Evolutionary conservation across 53 echinoderm and acorn worm species (phyloP).

Genomic region (Echinarachnius parma): DNA sequence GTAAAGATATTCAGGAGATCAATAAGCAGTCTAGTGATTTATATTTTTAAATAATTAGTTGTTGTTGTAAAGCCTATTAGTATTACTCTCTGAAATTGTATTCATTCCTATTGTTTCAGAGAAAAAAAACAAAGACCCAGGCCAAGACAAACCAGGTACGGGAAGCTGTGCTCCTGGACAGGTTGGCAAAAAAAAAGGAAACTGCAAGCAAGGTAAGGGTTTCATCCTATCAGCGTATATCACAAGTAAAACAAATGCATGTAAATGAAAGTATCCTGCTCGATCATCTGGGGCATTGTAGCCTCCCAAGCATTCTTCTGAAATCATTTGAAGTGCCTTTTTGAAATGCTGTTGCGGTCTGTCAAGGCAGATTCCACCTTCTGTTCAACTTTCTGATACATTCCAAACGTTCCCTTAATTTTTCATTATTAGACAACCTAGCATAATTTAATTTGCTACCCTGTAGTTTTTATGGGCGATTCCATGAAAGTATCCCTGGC

Average conservation of each 20-base stretch:
- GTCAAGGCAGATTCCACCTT: conserved; percentile 4
- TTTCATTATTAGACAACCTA: conserved; percentile 12
- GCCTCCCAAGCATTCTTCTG: conserved; percentile 5
- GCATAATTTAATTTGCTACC: conserved; percentile 6
- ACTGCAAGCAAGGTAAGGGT: conserved; percentile 12
- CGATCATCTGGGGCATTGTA: conserved; percentile 16
- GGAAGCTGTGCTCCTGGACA: conserved; percentile 7
- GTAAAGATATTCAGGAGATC: conserved; percentile 4
- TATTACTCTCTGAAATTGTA: conserved; percentile 2
- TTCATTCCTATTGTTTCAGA: conserved; percentile 15
- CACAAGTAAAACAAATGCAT: conserved; percentile 1
- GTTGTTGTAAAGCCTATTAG: conserved; percentile 17
- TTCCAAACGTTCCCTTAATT: conserved; percentile 9
- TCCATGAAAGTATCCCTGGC: conserved; percentile 12
- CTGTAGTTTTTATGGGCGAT: conserved; percentile 13
- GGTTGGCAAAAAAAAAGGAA: conserved; percentile 5
- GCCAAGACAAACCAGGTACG: conserved; percentile 4
- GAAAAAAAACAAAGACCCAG: conserved; percentile 5
- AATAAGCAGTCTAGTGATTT: conserved; percentile 4
- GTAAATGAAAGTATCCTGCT: conserved; percentile 6
- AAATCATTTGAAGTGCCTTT: conserved; percentile 7
- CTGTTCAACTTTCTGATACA: conserved; percentile 7
- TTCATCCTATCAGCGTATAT: conserved; percentile 10
- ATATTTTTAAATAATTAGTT: conserved; percentile 3
- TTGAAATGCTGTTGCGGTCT: conserved; percentile 4